These are phyloP conservation scores for Spea hammondii DNA, from an alignment of 2,797 vertebrate species.

Conservation along the genomic window DNA sequence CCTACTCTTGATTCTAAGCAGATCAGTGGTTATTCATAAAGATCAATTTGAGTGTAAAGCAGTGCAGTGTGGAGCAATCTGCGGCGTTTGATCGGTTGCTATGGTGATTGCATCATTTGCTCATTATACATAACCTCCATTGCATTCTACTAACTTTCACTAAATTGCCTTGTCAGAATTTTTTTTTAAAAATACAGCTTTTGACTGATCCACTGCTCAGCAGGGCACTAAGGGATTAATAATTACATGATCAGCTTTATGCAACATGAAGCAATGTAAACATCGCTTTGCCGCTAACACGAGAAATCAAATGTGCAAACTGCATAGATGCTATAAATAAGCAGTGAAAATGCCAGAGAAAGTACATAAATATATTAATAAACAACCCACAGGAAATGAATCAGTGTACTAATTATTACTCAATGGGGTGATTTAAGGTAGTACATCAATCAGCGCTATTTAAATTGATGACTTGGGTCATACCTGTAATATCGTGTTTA, in stretches of 20 bases:
- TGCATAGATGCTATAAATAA: constrained; percentile 17
- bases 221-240: not conserved
- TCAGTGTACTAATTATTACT: constrained; percentile 26
- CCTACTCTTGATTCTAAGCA: too few species aligned
- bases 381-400: not conserved
- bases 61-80: too few species aligned
- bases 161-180: too few species aligned
- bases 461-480: constrained; percentile 48
- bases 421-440: constrained; percentile 28
- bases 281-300: not conserved
- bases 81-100: too few species aligned
- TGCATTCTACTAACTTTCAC: too few species aligned
- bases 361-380: not conserved
- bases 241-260: not conserved
- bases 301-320: not conserved
- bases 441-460: constrained; percentile 39
- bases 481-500: constrained; percentile 36
- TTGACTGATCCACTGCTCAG: not conserved
- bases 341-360: constrained; percentile 18
- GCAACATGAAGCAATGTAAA: constrained; percentile 17
- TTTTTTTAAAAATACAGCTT: too few species aligned
- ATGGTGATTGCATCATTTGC: too few species aligned
- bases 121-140: too few species aligned
- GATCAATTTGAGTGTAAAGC: too few species aligned
- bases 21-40: too few species aligned